Base-by-base conservation (phyloP, 2,888 invertebrate species). In the Celastrina argiolus region DNA sequence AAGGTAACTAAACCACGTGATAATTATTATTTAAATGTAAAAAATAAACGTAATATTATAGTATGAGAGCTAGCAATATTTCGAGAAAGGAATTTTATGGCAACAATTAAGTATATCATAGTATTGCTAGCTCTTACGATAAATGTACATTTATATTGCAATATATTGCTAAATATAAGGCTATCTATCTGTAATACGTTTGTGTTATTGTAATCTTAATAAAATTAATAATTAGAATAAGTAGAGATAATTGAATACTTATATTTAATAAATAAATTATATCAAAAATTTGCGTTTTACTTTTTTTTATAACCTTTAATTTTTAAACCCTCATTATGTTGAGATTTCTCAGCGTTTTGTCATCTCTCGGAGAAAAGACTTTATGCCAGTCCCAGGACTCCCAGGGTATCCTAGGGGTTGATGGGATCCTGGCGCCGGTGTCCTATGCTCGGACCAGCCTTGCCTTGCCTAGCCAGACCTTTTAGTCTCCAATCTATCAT, bases 1-100 rank as follows among this genome's bases (percentile, higher is more conserved):
- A 85, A 81, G 77, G 76, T 83, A 80, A 82, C 79, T 80, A 78
- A 83, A 85, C 86, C 84, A 88, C 88, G 88, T 88, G 88, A 89
- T 88, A 87, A 80, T 67, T 67, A 69, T 63, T 63, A 64, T 66
- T 58, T 67, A 67, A 65, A 63, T 69, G 63, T 69, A 65, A 59
- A 58, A 56, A 39, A 58, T 56, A 41, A 56, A 56, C 36, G 22
- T 31, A 16, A n/a, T n/a, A n/a, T 31, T 10, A 51, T 51, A 26
- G 51, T 14, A 12, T 26, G 12, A 51, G 51, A 51, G 51, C 51
- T 51, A 51, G 22, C 51, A 51, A 51, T 26, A 36, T 10, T 7
- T 51, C 14, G 12, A 22, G 8, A 51, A 12, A 22, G 22, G 51
- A 3, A 31, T 31, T 31, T 31, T 6, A 7, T 6, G 31, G 31